phyloP scores from a whole-genome alignment of 2,888 invertebrate genomes.

The Timema podura region DNA sequence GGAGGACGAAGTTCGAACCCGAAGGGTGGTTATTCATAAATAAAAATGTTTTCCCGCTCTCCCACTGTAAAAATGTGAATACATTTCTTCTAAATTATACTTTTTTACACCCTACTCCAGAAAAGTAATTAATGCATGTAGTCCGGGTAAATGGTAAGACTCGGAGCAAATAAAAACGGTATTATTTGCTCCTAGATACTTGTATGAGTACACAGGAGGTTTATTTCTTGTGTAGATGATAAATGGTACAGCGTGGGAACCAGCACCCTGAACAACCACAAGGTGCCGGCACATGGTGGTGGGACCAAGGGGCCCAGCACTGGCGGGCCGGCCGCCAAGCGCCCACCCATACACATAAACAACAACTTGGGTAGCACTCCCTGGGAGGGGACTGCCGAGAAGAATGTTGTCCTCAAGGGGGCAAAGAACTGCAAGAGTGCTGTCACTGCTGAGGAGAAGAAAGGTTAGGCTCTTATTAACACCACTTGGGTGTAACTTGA shows the following conservation, averaged over 20 bases:
- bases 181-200: no score
- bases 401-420: conserved; percentile 29
- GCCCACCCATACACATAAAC: conserved; percentile 39
- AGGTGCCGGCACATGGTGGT: conserved; percentile 41
- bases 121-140: no score
- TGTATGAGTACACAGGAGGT: no score
- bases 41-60: no score
- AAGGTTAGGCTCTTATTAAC: conserved; percentile 23
- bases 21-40: no score
- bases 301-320: conserved; percentile 40
- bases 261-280: conserved; percentile 39
- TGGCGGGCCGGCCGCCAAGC: conserved; percentile 41
- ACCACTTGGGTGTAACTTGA: no score
- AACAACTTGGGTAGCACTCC: conserved; percentile 35
- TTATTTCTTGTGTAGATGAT: conserved; percentile 4
- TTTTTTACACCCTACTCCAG: no score
- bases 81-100: no score
- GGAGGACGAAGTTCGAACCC: no score
- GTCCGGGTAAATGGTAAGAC: no score
- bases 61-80: no score
- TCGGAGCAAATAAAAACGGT: no score
- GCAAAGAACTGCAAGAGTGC: conserved; percentile 28
- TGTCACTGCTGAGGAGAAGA: conserved; percentile 28
- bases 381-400: conserved; percentile 29
- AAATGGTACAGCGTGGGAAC: conserved; percentile 26